phyloP scores from a whole-genome alignment of 1,140 invertebrate species.

The Solenopsis invicta region DNA sequence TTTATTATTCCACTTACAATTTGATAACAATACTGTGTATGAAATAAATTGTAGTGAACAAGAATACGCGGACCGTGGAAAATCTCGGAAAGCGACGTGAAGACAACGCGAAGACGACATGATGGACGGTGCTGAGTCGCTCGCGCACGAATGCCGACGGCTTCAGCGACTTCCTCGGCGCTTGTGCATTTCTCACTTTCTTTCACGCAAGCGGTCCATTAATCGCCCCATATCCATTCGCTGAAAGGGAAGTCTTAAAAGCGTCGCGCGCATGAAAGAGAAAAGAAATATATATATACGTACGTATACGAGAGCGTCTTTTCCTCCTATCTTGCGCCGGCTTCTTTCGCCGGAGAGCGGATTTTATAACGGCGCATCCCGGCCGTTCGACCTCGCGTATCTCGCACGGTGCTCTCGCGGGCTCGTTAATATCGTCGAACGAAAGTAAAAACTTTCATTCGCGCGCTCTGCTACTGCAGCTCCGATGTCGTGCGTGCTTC shows the following conservation, averaged over 20 bases:
- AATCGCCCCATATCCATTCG: slow-evolving; percentile 32
- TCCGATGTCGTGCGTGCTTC: slow-evolving; percentile 33
- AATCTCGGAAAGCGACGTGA: not conserved
- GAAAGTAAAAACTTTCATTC: slow-evolving; percentile 64
- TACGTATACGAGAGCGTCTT: not conserved
- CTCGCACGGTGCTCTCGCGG: slow-evolving; percentile 5
- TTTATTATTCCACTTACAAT: not conserved
- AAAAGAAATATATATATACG: not conserved
- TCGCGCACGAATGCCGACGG: not conserved
- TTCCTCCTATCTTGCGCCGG: not conserved
- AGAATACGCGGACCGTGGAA: not conserved
- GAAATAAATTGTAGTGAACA: slow-evolving; percentile 1
- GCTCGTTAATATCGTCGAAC: slow-evolving; percentile 52
- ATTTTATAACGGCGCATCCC: slow-evolving; percentile 27
- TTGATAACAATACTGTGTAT: not conserved
- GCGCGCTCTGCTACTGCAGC: not conserved
- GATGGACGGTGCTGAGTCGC: not conserved
- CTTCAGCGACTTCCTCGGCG: not conserved
- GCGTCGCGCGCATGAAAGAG: not conserved
- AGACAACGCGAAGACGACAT: not conserved
- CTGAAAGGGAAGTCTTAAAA: slow-evolving; percentile 36
- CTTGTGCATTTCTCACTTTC: slow-evolving; percentile 37
- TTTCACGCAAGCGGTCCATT: slow-evolving; percentile 25
- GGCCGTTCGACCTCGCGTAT: not conserved
- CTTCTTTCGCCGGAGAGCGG: slow-evolving; percentile 18